Evolutionary conservation across 2,113 vertebrate species (phyloP).

Genomic region (Carlito syrichta): DNA sequence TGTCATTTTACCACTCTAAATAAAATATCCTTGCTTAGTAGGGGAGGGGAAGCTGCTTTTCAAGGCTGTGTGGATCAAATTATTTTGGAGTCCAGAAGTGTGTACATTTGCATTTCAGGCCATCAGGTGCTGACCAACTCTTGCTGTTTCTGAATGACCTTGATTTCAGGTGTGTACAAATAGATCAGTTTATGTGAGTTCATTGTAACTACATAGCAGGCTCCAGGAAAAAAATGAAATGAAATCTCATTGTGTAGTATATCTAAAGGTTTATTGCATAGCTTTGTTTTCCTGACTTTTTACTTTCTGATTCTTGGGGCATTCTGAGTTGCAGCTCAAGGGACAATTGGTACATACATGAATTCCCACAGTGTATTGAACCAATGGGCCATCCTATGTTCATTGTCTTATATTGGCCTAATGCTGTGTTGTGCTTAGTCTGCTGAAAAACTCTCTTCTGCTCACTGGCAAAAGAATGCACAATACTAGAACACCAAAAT

Average conservation of each 20-base stretch:
- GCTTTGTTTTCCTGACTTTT: not conserved
- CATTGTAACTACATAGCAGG: not conserved
- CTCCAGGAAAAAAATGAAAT: not conserved
- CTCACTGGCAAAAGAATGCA: not conserved
- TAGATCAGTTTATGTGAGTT: not conserved
- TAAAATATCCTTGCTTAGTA: constrained; percentile 57
- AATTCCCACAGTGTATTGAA: not conserved
- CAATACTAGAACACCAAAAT: not conserved
- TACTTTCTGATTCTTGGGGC: not conserved
- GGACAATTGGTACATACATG: not conserved
- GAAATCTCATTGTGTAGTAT: not conserved
- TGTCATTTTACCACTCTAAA: constrained; percentile 20
- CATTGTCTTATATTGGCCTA: not conserved
- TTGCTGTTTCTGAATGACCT: not conserved
- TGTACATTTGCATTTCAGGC: not conserved
- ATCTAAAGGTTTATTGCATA: not conserved
- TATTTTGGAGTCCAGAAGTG: not conserved
- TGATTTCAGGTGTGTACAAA: not conserved
- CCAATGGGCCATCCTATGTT: not conserved
- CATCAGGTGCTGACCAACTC: not conserved
- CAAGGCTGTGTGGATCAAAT: not conserved
- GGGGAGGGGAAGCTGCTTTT: not conserved
- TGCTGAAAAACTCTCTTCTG: not conserved
- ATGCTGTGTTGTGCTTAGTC: not conserved
- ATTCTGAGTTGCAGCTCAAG: not conserved